phyloP scores from a whole-genome alignment of 2,888 invertebrate species.

The Eulithis prunata region DNA sequence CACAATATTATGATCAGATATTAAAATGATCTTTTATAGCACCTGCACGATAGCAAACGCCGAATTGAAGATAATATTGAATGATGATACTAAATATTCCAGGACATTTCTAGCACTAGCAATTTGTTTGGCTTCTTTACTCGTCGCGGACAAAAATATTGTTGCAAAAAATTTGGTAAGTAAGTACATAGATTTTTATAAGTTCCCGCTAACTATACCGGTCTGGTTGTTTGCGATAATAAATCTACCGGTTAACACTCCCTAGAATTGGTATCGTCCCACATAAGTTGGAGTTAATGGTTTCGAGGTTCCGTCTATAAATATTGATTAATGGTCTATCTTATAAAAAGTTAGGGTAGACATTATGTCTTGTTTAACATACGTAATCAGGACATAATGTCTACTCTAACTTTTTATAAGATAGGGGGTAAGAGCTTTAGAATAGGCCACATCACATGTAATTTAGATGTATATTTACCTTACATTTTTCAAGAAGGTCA shows the following conservation, averaged over 20 bases:
- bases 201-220: slow-evolving; percentile 39
- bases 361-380: no score
- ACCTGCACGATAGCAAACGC: neutral
- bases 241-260: slow-evolving; percentile 35
- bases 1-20: neutral
- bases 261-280: slow-evolving; percentile 26
- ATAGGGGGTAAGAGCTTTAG: slow-evolving; percentile 5
- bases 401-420: no score
- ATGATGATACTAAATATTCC: slow-evolving; percentile 12
- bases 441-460: neutral
- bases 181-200: slow-evolving; percentile 46
- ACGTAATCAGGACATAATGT: no score
- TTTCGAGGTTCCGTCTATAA: slow-evolving; percentile 18
- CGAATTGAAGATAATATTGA: slow-evolving; percentile 28
- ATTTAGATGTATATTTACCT: slow-evolving; percentile 41
- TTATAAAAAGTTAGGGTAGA: no score
- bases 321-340: slow-evolving; percentile 16
- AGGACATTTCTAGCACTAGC: slow-evolving; percentile 16
- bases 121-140: slow-evolving; percentile 45
- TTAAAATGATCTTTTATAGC: neutral
- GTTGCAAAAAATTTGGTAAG: slow-evolving; percentile 49
- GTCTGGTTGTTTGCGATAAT: slow-evolving; percentile 34
- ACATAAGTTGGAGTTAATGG: slow-evolving; percentile 32
- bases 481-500: slow-evolving; percentile 68
- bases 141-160: slow-evolving; percentile 57